Evolutionary conservation across 2,888 invertebrate species (phyloP).

Genomic region (Rhogogaster chlorosoma): DNA sequence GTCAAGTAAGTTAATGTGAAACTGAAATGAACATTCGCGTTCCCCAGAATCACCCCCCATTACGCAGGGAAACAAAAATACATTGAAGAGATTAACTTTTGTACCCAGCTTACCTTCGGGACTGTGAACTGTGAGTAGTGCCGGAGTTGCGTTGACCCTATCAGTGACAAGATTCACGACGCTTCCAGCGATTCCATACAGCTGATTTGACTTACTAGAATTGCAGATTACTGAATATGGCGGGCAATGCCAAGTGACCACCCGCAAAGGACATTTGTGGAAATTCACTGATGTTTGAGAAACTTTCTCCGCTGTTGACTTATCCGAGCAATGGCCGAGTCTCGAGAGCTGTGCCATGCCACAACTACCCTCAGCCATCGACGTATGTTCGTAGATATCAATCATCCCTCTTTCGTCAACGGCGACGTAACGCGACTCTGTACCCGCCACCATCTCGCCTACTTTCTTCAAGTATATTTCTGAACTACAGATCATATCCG

Average conservation of each 20-base stretch:
- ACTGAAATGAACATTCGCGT: too few species aligned
- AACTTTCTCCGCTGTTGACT: not conserved
- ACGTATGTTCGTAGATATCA: slow-evolving; percentile 1
- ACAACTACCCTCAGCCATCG: slow-evolving; percentile 5
- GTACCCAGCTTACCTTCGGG: slow-evolving; percentile 5
- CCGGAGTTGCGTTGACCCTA: slow-evolving; percentile 23
- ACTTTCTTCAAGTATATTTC: slow-evolving; percentile 12
- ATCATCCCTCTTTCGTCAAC: not conserved
- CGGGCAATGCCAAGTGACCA: not conserved
- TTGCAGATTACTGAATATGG: not conserved
- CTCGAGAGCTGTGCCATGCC: not conserved
- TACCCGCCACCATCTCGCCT: not conserved
- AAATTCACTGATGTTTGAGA: not conserved
- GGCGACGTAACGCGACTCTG: slow-evolving; percentile 2
- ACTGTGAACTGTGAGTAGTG: not conserved
- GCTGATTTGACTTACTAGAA: not conserved
- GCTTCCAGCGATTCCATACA: slow-evolving; percentile 23
- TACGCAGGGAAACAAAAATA: not conserved
- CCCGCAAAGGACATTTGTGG: slow-evolving; percentile 5
- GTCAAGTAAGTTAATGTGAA: not conserved
- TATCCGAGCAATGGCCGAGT: slow-evolving; percentile 2
- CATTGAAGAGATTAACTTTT: not conserved
- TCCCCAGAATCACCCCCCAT: not conserved
- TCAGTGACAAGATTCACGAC: not conserved
- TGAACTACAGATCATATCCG: not conserved